These are phyloP conservation scores for Leptobrachium ailaonicum DNA, from an alignment of 2,113 vertebrate genomes.

Conservation along the genomic window DNA sequence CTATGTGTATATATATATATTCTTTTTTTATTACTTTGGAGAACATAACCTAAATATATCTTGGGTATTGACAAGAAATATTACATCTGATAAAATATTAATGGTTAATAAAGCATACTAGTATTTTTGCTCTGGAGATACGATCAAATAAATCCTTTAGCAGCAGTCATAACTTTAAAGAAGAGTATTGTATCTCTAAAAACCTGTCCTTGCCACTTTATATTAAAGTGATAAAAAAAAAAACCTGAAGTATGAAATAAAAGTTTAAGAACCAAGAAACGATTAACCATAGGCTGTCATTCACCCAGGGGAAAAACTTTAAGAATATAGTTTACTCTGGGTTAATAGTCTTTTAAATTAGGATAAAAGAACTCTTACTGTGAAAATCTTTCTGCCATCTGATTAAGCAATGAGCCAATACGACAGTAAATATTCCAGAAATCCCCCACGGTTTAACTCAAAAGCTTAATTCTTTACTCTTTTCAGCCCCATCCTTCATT, in stretches of 20 bases:
- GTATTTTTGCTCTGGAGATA: neutral
- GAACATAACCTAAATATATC: too few relatives aligned
- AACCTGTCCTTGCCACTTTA: neutral
- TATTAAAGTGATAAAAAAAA: neutral
- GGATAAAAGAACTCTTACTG: slow-evolving; percentile 65
- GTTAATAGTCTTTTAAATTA: slow-evolving; percentile 71
- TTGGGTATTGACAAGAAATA: slow-evolving; percentile 30
- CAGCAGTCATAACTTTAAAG: neutral
- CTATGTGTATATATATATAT: too few relatives aligned
- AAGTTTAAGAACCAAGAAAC: slow-evolving; percentile 16
- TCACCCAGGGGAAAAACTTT: slow-evolving; percentile 53
- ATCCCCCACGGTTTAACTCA: slow-evolving; percentile 65
- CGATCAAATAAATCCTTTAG: neutral
- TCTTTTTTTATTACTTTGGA: too few relatives aligned
- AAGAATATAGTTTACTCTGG: slow-evolving; percentile 58
- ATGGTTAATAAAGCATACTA: slow-evolving; percentile 22
- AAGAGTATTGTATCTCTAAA: slow-evolving; percentile 18
- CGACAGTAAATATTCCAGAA: slow-evolving; percentile 69
- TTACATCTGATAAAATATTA: slow-evolving; percentile 39
- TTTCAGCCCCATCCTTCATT: slow-evolving; percentile 65
- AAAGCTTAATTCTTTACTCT: slow-evolving; percentile 69
- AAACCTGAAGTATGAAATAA: slow-evolving; percentile 14
- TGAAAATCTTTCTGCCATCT: slow-evolving; percentile 70
- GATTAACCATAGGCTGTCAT: slow-evolving; percentile 39
- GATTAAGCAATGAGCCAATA: slow-evolving; percentile 75